Conservation (phyloP, 2,113 vertebrate species). For the Rhinichthys klamathensis region DNA sequence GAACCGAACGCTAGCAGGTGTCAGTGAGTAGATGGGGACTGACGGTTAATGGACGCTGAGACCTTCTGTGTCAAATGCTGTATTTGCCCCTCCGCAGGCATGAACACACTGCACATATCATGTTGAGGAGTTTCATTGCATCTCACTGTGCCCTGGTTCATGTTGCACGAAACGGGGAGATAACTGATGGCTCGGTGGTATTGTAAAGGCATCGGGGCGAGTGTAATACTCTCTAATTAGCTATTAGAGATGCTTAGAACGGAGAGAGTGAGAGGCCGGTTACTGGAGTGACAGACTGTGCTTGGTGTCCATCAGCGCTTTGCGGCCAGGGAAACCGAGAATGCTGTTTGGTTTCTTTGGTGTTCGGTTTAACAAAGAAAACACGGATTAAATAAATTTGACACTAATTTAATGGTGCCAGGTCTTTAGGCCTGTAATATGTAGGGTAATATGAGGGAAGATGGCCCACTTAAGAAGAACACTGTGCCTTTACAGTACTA, state of each 20-base stretch:
- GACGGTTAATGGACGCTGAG: conserved; percentile 59
- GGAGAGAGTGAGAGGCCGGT: conserved; percentile 49
- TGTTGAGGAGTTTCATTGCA: conserved; percentile 75
- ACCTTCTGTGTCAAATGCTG: conserved; percentile 13
- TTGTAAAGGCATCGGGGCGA: conserved; percentile 66
- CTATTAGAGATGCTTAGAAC: conserved; percentile 61
- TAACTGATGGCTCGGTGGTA: conserved; percentile 74
- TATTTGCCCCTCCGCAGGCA: neutral
- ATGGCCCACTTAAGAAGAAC: neutral
- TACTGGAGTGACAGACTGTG: conserved; percentile 52
- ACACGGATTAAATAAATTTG: conserved; percentile 10
- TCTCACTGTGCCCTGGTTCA: conserved; percentile 60
- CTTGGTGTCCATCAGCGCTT: conserved; percentile 10
- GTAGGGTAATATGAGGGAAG: neutral
- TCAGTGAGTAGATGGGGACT: conserved; percentile 71
- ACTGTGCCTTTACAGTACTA: neutral
- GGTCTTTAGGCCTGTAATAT: neutral
- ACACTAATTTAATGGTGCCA: conserved; percentile 4
- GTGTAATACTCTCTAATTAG: conserved; percentile 70
- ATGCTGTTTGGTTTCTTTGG: neutral
- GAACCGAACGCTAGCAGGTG: conserved; percentile 66
- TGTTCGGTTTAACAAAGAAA: conserved; percentile 24
- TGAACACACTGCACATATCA: conserved; percentile 67
- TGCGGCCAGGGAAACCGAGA: conserved; percentile 17
- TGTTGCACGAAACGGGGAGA: conserved; percentile 71